A percentile compares a stretch with the other conserved stretches of the same genome.
Conservation (phyloP, 2,113 vertebrate species). For the Lophotis ruficrista region DNA sequence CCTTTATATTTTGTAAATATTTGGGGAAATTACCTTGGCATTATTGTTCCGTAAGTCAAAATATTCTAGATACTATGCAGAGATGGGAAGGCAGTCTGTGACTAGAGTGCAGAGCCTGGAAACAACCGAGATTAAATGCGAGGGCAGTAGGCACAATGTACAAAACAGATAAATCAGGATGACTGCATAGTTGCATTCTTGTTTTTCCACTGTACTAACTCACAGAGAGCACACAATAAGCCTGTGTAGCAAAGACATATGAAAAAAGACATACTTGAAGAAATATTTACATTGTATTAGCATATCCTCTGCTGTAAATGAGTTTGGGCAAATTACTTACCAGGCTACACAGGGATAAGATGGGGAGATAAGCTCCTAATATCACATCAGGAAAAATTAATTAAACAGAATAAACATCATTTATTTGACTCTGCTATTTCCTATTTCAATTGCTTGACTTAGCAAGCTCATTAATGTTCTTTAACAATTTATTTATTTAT, state of each 20-base stretch:
- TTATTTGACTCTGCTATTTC: slow-evolving; percentile 14
- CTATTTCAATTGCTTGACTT: not conserved
- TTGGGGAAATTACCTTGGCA: not conserved
- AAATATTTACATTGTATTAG: slow-evolving; percentile 9
- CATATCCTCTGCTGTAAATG: not conserved
- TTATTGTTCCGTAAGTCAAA: slow-evolving; percentile 19
- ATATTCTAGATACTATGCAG: not conserved
- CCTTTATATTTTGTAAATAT: not conserved
- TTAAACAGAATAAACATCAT: slow-evolving; percentile 20
- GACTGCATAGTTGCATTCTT: not conserved
- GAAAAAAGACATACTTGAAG: not conserved
- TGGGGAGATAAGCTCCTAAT: slow-evolving; percentile 13
- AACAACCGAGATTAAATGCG: not conserved
- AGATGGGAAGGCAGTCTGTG: not conserved
- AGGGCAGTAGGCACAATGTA: slow-evolving; percentile 10
- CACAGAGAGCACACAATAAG: not conserved
- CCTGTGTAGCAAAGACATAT: not conserved
- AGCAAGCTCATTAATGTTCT: not conserved
- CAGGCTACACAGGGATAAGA: not conserved
- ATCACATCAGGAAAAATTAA: slow-evolving; percentile 28
- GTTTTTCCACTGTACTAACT: not conserved
- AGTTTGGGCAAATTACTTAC: slow-evolving; percentile 10
- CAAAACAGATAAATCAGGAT: slow-evolving; percentile 42
- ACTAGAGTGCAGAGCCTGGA: not conserved
- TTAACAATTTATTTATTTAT: slow-evolving; percentile 1